Evolutionary conservation across 2,797 vertebrate species (phyloP).

Genomic region (Novumbra hubbsi): DNA sequence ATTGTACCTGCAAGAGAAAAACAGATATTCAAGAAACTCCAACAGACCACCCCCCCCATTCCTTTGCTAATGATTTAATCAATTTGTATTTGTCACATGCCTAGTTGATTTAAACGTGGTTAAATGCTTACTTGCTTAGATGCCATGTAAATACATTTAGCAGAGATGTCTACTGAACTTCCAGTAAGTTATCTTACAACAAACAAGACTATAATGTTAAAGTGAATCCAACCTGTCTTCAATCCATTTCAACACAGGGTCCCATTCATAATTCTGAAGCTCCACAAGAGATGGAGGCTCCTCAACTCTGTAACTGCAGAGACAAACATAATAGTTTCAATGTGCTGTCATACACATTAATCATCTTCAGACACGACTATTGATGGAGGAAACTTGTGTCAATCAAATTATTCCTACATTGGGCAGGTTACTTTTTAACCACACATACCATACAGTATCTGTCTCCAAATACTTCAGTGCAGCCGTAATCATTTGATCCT

Average conservation of each 20-base stretch:
- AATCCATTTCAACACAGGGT: constrained; percentile 88
- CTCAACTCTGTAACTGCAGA: constrained; percentile 91
- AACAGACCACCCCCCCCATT: neutral
- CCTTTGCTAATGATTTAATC: neutral
- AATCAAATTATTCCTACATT: neutral
- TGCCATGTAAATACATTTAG: neutral
- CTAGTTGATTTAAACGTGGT: no score
- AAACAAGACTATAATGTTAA: neutral
- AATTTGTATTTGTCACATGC: no score
- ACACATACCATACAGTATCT: constrained; percentile 88
- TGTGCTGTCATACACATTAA: neutral
- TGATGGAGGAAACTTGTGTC: neutral
- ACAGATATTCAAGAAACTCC: neutral
- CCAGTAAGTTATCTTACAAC: neutral
- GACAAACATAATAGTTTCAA: constrained; percentile 18
- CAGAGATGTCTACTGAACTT: neutral
- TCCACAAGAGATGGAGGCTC: constrained; percentile 89
- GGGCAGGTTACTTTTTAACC: no score
- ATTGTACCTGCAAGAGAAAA: constrained; percentile 75
- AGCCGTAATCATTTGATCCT: constrained; percentile 84
- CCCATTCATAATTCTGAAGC: constrained; percentile 94
- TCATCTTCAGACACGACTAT: no score
- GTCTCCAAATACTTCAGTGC: constrained; percentile 94
- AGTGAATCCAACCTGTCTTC: constrained; percentile 81
- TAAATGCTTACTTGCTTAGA: neutral